Evolutionary conservation across 2,797 vertebrate genomes (phyloP), one percentile per base, ranked within the genome.

Genomic region (Poecile montanus): DNA sequence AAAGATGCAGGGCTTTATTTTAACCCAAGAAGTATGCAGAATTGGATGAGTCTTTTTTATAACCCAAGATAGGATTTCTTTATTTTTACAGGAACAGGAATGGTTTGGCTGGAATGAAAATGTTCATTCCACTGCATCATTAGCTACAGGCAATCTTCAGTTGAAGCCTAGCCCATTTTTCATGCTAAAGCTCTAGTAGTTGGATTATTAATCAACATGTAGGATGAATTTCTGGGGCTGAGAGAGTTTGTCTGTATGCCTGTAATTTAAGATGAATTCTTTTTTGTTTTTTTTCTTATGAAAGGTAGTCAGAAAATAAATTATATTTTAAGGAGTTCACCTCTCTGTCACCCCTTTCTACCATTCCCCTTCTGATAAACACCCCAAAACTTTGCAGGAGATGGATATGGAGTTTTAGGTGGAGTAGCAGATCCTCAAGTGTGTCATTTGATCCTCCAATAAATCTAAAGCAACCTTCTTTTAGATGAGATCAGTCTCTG

Each of bases 81-180:
- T 95, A 89, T 94, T 95, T 95, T 95, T 84, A 94, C 85, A 94
- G 74, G 93, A 76, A 74, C 76, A 36, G 68, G 60, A 94, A 94
- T 91, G 85, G 84, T 88, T 95, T 91, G 58, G 66, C 85, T 96
- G 92, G 89, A 94, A 97, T 86, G 87, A 97, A 94, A 89, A 83
- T 26, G 60, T 71, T 88, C 86, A 93, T 96, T 94, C 79, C 73
- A 77, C 92, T 94, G 88, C 90, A 85, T 88, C 94, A 86, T 97
- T 87, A 89, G 88, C 81, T 89, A 81, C 75, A 88, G 84, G 89
- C 72, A 88, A 19, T 85, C 94, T 88, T 84, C 88, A 92, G 42
- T 57, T 89, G 78, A 92, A 96, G 81, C 47, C n/a, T 92, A 84
- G 61, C 60, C 85, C 65, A 94, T 96, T 94, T 93, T 96, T 95